Base-by-base conservation (phyloP, 2,888 invertebrate genomes). In the Meghimatium bilineatum region DNA sequence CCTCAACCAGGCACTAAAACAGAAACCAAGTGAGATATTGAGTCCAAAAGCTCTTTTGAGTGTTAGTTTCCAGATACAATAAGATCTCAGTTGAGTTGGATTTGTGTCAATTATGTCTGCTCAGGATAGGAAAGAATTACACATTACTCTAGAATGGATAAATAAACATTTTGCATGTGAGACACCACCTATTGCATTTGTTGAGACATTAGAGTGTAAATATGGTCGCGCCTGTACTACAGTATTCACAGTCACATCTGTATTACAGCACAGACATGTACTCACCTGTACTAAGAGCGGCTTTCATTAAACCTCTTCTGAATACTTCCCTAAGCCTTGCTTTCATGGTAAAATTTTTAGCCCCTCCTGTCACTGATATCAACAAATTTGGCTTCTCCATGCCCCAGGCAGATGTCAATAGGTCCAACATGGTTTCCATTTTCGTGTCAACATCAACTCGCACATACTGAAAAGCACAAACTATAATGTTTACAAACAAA, bases 291-390 rank as follows among this genome's bases (percentile, higher is more conserved):
- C 92, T 92, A 34, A 91, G 88, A 0, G 94, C 93, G 29, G 92
- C 93, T 83, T 93, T 93, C 90, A 93, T 91, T 12, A 94, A 90
- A 36, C 94, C 94, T 63, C 92, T 88, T 52, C 92, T 87, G 87
- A 94, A 93, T 14, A 92, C 92, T 76, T 93, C 92, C 83, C 92
- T 92, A 29, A 94, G 87, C 66, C 91, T 86, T 44, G 91, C 89
- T 67, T 90, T 91, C 92, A 94, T 93, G 71, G 90, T 88, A 86
- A 94, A 93, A 87, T 92, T 92, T 82, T 93, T 92, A 72, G 94
- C 94, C 0, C 94, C 94, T 0, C 94, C 94, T n/a, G 93, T 93
- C 32, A 94, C 93, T 6, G 94, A 94, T 83, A 94, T 93, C 32
- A 94, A 90, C 10, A 94, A 90, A 77, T 93, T 93, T 12, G 94